Evolutionary conservation across 2,797 vertebrate genomes (phyloP), one percentile per base, ranked within the genome.

Genomic region (Ctenosaura bakeri): DNA sequence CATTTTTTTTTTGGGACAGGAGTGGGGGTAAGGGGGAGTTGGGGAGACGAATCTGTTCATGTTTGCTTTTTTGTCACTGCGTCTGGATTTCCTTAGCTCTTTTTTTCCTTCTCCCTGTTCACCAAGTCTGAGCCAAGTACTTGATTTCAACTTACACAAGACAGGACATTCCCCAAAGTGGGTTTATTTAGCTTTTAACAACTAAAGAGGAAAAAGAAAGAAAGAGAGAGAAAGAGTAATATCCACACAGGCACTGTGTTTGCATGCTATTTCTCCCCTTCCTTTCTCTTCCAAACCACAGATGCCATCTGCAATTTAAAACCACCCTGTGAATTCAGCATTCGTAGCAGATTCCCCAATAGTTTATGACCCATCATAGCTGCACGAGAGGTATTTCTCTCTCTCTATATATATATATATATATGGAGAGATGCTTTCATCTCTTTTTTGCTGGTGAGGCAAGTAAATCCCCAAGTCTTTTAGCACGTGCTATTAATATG

Each of bases 401-500:
- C 42, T 46, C 42, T 46, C 42, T 46, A 35, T 77, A 42, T 22
- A 26, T 24, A 26, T 74, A 35, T 73, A 42, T 46, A 29, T 46
- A 50, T 42, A 35, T 24, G 12, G 1, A 42, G 56, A n/a, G 16
- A 69, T 82, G 38, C 26, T 93, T 91, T 89, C 79, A 83, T 97
- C 97, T 96, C 95, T 98, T 97, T 97, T 7, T 97, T 7, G 94
- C 96, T 96, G 97, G 96, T 96, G 95, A 94, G 94, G 94, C 89
- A 96, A 96, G 95, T 96, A 97, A 97, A 97, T 97, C 97, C 97
- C 96, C 95, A 96, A 97, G 96, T 97, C 96, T 96, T 97, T 97
- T 96, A 96, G 97, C 95, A 97, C 96, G 96, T 97, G 95, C 97
- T 96, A 97, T 98, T 97, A 98, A 97, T 97, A 97, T 98, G 97